Conservation (phyloP, 1,140 invertebrate species). For the Mercenaria mercenaria region DNA sequence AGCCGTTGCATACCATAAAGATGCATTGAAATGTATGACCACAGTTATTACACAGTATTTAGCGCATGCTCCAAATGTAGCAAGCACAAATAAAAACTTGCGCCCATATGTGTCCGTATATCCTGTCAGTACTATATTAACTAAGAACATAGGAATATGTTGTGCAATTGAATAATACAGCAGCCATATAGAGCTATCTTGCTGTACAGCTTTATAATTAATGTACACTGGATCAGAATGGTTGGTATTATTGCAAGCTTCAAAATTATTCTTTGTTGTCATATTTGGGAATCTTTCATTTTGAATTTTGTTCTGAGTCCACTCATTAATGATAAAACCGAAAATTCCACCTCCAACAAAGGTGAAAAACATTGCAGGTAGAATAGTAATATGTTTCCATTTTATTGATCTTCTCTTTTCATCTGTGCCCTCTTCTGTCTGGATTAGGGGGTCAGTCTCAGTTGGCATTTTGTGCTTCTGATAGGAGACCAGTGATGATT, state of each 20-base stretch:
- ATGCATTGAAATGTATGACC: constrained; percentile 21
- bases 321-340: constrained; percentile 37
- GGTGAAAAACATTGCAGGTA: constrained; percentile 16
- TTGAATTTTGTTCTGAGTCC: constrained; percentile 37
- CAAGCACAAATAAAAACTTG: constrained; percentile 34
- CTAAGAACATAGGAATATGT: constrained; percentile 12
- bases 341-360: neutral
- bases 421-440: neutral
- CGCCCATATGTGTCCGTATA: constrained; percentile 47
- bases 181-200: constrained; percentile 27
- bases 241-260: constrained; percentile 3
- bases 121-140: constrained; percentile 16
- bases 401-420: neutral
- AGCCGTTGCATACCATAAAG: neutral
- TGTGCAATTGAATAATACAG: constrained; percentile 13
- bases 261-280: neutral
- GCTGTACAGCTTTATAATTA: constrained; percentile 40
- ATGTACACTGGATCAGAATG: neutral
- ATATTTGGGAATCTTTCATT: constrained; percentile 21
- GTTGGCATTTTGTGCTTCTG: neutral
- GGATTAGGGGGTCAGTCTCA: neutral
- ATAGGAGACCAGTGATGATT: neutral
- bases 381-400: neutral
- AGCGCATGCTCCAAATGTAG: neutral
- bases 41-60: constrained; percentile 23